Percentiles rank a stretch among this genome's conserved stretches.
phyloP scores from a whole-genome alignment of 2,888 invertebrate genomes.

The Alentia gelatinosa region DNA sequence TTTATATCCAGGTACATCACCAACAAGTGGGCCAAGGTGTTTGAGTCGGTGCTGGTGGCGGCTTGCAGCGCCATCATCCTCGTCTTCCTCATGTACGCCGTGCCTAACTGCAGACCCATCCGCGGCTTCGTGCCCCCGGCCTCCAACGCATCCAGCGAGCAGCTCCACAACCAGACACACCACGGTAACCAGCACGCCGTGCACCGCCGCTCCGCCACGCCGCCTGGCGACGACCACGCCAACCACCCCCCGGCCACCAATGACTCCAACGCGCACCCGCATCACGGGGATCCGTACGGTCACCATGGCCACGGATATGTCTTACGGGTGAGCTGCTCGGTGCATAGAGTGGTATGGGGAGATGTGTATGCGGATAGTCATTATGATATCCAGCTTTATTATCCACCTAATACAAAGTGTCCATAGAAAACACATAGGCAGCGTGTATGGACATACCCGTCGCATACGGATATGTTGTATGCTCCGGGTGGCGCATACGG shows the following conservation, averaged over 20 bases:
- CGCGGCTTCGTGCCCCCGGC: constrained; percentile 63
- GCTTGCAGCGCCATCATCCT: constrained; percentile 91
- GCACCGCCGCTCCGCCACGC: constrained; percentile 29
- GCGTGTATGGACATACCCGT: too few species aligned
- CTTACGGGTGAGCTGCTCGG: not conserved
- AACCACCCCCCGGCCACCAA: constrained; percentile 31
- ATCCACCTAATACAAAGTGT: too few species aligned
- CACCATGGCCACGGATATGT: not conserved
- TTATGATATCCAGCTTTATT: too few species aligned
- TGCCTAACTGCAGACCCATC: constrained; percentile 92
- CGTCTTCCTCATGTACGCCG: constrained; percentile 91
- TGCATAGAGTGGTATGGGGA: too few species aligned
- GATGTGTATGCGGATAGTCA: too few species aligned
- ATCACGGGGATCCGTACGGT: constrained; percentile 7
- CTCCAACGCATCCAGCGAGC: constrained; percentile 27
- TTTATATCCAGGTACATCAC: constrained; percentile 70
- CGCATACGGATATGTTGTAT: too few species aligned
- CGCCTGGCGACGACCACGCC: not conserved
- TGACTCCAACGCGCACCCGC: not conserved
- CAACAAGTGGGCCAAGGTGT: constrained; percentile 87
- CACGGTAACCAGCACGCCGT: not conserved
- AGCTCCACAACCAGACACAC: not conserved
- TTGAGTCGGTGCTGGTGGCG: constrained; percentile 92
- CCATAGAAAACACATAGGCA: too few species aligned
- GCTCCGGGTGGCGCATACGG: too few species aligned